Evolutionary conservation across 92 coral and sea anemone genomes (phyloP), one percentile per base, ranked within the genome.

Genomic region (Desmophyllum pertusum): DNA sequence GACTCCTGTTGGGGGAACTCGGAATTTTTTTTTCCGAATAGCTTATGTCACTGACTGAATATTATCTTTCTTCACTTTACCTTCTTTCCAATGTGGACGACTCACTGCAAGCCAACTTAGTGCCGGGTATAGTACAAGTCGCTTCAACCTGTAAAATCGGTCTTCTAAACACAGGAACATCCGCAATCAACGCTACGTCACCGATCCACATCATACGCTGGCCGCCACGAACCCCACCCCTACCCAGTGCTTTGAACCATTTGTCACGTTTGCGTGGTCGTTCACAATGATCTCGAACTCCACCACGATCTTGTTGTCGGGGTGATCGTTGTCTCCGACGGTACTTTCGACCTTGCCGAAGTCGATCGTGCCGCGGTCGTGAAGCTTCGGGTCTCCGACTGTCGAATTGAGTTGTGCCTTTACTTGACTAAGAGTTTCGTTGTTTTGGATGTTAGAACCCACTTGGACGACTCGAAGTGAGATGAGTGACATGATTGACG

Each of bases 161-260:
- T 67, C 92, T 90, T 45, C 98, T 96, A 40, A 76, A 86, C 14
- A 31, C 70, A 37, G 92, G 86, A 53, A 94, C 90, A 30, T 91
- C 90, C 2, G 98, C 91, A 45, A 79, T 89, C 65, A 96, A 77
- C 23, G 98, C 96, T 11, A 91, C 86, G 79, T 94, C 98, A 35
- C 96, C 94, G 31, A 96, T 89, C 98, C 98, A 96, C 92, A 94
- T 92, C 98, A 96, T 96, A 10, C 95, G 93, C 70, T 86, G 78
- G 29, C 98, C 98, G 10, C 98, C 98, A 51, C 88, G 84, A 10
- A 96, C 98, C 59, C 98, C 3, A 96, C 96, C 25, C 95, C 96
- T 7, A 91, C 92, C 98, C 98, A 94, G 90, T 94, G 90, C 79
- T 92, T 94, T 21, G 96, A 90, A 15, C 92, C 92, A 72, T 96